Conservation (phyloP, 2,797 vertebrate species). For the Rhabdophis nuchalis region DNA sequence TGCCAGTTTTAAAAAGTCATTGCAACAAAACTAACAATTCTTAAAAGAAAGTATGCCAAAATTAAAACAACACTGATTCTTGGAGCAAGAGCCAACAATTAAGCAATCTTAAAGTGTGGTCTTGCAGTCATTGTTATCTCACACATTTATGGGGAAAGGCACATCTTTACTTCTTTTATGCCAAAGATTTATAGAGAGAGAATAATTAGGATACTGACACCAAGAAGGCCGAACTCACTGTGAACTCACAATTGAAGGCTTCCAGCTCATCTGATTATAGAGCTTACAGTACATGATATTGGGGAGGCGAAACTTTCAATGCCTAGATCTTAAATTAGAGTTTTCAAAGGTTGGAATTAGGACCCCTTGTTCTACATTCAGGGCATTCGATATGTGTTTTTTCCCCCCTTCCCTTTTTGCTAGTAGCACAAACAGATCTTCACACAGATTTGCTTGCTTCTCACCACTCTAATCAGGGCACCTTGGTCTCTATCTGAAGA, state of each 20-base stretch:
- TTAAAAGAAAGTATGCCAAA: neutral
- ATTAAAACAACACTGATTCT: neutral
- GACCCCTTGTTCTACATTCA: neutral
- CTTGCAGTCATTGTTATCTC: neutral
- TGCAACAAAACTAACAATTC: neutral
- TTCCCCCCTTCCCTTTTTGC: neutral
- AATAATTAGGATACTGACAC: neutral
- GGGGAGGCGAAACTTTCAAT: neutral
- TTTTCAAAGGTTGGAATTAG: neutral
- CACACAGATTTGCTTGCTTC: neutral
- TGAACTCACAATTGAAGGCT: neutral
- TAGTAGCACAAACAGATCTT: neutral
- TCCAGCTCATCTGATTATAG: neutral
- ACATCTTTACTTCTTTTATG: neutral
- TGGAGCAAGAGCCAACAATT: neutral
- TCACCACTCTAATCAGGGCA: neutral
- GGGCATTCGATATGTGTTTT: neutral
- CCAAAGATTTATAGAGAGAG: neutral
- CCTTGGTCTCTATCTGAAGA: neutral
- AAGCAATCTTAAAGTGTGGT: neutral
- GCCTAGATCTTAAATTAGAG: neutral
- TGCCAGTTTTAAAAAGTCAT: neutral
- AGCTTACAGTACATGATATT: neutral
- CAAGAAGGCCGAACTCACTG: neutral
- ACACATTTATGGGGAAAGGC: neutral